Base-by-base conservation (phyloP, 2,113 vertebrate species). In the Tetrax tetrax region DNA sequence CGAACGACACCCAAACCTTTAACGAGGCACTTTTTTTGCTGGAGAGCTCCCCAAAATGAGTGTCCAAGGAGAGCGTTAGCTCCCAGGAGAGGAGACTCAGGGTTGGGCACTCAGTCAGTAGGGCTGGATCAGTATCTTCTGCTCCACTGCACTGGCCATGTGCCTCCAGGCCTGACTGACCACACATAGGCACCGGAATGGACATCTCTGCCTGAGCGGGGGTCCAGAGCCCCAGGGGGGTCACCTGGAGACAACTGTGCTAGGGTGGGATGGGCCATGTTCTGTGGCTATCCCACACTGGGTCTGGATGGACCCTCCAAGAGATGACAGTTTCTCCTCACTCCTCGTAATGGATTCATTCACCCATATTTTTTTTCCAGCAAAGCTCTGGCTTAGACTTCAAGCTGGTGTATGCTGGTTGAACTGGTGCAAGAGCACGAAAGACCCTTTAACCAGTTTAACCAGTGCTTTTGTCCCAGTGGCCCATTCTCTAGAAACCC, bases 11-110 rank as follows among this genome's bases (percentile, higher is more conserved):
- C 38, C 77, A 71, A 64, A 71, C 41, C 79, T 88, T 78, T 83
- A 95, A 86, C 61, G 82, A 95, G 89, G 13, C 33, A 41, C 21
- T 90, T 86, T 90, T 86, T 37, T 82, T 89, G 29, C 71, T 76
- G 86, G 80, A 70, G 15, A 45, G 1, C 1, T 60, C 61, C 31
- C 25, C 43, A 50, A 19, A 87, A 38, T 28, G 18, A 18, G 25
- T 59, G 33, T 14, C 54, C 54, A 45, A 47, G 17, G 28, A 43
- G 23, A 33, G 29, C 2, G 2, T 27, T 41, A 60, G 4, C 54
- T 83, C 27, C 38, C 27, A 48, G 64, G 27, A 68, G 25, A 35
- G 9, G 14, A 37, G 5, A 12, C 12, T 31, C 15, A 13, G 16
- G 59, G n/a, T 38, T 37, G 33, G 22, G 51, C 33, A 20, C 4